A percentile compares a stretch with the other conserved stretches of the same genome.
phyloP scores from a whole-genome alignment of 2,797 vertebrate genomes.

The Gila robusta region DNA sequence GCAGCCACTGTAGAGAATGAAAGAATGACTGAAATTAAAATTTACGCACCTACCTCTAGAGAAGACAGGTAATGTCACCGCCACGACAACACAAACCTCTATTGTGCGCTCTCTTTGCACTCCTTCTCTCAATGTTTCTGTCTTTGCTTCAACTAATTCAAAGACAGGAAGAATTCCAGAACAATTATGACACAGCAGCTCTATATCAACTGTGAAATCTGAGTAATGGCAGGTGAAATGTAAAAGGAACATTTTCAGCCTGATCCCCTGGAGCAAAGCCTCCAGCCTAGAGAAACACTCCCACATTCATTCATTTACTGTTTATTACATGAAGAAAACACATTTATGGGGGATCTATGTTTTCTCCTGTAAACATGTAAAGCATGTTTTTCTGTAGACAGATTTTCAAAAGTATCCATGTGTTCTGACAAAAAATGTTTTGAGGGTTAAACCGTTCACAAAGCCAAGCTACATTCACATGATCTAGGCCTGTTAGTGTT shows the following conservation, averaged over 20 bases:
- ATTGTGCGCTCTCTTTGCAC: slow-evolving; percentile 20
- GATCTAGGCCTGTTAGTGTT: not conserved
- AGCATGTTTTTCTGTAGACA: not conserved
- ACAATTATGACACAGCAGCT: slow-evolving; percentile 42
- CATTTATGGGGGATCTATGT: not conserved
- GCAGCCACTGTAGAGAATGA: slow-evolving; percentile 30
- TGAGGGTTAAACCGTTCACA: not conserved
- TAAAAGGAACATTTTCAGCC: slow-evolving; percentile 3
- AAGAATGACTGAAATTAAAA: slow-evolving; percentile 39
- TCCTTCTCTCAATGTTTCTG: slow-evolving; percentile 1
- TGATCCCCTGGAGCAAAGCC: slow-evolving; percentile 29
- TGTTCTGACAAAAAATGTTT: not conserved
- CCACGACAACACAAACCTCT: slow-evolving; percentile 41
- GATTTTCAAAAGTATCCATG: not conserved
- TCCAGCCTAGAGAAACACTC: slow-evolving; percentile 16
- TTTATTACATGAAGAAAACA: not conserved
- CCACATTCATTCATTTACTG: not conserved
- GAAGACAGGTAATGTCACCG: slow-evolving; percentile 60
- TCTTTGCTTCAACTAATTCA: slow-evolving; percentile 20
- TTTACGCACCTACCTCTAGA: slow-evolving; percentile 40
- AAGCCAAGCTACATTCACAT: not conserved
- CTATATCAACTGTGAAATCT: slow-evolving; percentile 35
- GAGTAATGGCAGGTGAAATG: slow-evolving; percentile 16
- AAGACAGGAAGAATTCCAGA: slow-evolving; percentile 39
- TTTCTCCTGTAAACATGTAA: not conserved